Percentiles rank a stretch among this genome's conserved stretches.
These are phyloP conservation scores for Bicyclus anynana DNA, from an alignment of 1,140 invertebrate species.

Conservation along the genomic window DNA sequence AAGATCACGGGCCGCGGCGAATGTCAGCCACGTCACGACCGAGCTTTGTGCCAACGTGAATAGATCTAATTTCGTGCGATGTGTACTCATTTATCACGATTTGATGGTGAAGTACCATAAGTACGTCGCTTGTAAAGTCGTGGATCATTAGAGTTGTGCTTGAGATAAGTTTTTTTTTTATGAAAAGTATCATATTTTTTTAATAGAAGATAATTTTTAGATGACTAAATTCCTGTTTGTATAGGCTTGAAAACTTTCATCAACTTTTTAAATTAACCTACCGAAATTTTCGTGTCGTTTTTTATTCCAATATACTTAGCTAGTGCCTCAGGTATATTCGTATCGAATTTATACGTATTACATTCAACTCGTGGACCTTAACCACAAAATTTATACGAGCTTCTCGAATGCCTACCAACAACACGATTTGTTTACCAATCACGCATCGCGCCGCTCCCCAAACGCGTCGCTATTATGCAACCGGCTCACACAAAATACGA, in stretches of 20 bases:
- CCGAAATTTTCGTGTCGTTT: no score
- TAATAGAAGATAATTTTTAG: no score
- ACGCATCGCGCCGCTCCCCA: slow-evolving; percentile 40
- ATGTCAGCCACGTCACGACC: slow-evolving; percentile 73
- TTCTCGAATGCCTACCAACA: slow-evolving; percentile 11
- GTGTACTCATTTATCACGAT: slow-evolving; percentile 48
- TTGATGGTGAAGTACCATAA: slow-evolving; percentile 16
- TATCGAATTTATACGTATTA: no score
- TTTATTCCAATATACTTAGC: no score
- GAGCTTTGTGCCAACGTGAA: slow-evolving; percentile 60
- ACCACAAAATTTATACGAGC: not conserved
- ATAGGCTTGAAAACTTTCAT: no score
- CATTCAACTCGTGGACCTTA: not conserved
- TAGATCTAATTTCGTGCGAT: slow-evolving; percentile 55
- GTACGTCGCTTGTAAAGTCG: not conserved
- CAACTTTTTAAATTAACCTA: no score
- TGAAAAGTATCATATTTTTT: no score
- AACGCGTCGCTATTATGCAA: slow-evolving; percentile 66
- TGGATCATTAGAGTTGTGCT: not conserved
- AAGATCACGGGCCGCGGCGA: slow-evolving; percentile 73
- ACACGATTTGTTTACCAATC: slow-evolving; percentile 45
- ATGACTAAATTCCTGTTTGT: no score
- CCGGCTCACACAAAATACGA: slow-evolving; percentile 47
- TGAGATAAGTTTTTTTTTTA: not conserved
- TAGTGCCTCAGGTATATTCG: no score